Percentiles rank a stretch among this genome's conserved stretches.
Conservation (phyloP, 1,140 invertebrate species). For the Aethina tumida region DNA sequence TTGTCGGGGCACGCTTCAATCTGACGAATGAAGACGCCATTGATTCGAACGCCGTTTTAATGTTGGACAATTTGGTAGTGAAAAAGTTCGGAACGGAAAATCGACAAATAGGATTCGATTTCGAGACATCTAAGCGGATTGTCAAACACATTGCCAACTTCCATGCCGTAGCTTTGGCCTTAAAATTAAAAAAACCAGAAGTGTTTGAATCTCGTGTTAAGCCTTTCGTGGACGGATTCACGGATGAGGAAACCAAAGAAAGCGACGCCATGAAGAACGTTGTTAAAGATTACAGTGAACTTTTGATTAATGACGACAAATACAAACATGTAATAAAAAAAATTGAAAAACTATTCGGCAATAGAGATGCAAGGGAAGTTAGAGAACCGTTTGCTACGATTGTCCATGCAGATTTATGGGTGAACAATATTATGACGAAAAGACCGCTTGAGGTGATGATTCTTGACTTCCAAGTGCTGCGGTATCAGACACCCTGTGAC, state of each 20-base stretch:
- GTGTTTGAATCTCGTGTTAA: conserved; percentile 34
- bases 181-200: conserved; percentile 33
- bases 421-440: conserved; percentile 45
- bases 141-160: conserved; percentile 32
- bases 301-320: neutral
- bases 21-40: conserved; percentile 12
- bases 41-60: conserved; percentile 41
- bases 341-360: neutral
- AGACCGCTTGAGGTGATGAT: conserved; percentile 40
- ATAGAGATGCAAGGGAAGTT: conserved; percentile 2
- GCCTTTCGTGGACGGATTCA: conserved; percentile 29
- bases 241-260: neutral
- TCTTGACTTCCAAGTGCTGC: conserved; percentile 47
- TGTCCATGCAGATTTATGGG: conserved; percentile 47
- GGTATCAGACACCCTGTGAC: conserved; percentile 37
- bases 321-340: neutral
- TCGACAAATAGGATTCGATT: conserved; percentile 31
- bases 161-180: conserved; percentile 35
- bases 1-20: conserved; percentile 17
- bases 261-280: neutral
- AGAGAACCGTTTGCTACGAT: conserved; percentile 38
- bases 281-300: neutral
- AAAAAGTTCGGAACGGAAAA: conserved; percentile 29
- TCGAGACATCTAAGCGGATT: conserved; percentile 28
- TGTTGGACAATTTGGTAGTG: conserved; percentile 42